phyloP scores from a whole-genome alignment of 2,113 vertebrate genomes.

The Stigmatopora argus region DNA sequence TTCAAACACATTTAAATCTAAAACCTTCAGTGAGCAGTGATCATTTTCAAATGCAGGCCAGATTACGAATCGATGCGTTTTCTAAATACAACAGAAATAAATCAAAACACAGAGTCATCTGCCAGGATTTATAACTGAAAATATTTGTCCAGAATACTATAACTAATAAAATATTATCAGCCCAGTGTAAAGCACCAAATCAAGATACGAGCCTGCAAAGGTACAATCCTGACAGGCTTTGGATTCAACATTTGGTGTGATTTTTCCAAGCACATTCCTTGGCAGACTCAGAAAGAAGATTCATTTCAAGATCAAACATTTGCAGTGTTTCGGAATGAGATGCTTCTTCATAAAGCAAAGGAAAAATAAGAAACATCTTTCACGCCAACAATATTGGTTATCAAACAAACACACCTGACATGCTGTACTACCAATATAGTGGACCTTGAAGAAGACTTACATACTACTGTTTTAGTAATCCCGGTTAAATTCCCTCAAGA shows the following conservation, averaged over 20 bases:
- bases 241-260: slow-evolving; percentile 9
- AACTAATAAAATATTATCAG: not conserved
- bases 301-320: slow-evolving; percentile 9
- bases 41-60: slow-evolving; percentile 39
- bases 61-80: slow-evolving; percentile 37
- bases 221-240: not conserved
- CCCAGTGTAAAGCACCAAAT: not conserved
- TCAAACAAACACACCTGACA: not conserved
- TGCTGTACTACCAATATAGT: too few species aligned
- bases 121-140: slow-evolving; percentile 11
- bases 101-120: not conserved
- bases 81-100: slow-evolving; percentile 37
- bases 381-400: not conserved
- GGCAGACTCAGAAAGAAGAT: not conserved
- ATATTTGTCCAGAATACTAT: slow-evolving; percentile 4
- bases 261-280: not conserved
- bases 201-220: not conserved
- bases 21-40: slow-evolving; percentile 30
- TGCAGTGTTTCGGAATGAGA: slow-evolving; percentile 1
- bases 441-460: not conserved
- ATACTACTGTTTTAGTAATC: not conserved
- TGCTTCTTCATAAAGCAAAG: not conserved
- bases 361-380: not conserved
- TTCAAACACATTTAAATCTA: slow-evolving; percentile 17
- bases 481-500: not conserved